Evolutionary conservation across 2,888 invertebrate species (phyloP).

Genomic region (Panopea generosa): DNA sequence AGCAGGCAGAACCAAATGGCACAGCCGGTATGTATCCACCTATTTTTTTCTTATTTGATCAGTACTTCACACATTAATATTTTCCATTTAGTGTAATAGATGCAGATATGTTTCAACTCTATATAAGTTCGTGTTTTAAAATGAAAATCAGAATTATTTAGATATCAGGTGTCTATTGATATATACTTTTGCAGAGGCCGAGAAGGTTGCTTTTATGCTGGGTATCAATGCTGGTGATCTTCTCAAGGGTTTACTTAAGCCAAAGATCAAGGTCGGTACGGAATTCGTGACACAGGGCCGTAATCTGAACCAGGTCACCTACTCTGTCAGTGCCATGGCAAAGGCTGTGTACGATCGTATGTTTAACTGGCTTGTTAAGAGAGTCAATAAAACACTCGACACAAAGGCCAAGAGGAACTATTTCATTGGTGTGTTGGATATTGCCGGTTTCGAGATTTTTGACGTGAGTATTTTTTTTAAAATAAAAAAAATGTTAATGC

Average conservation of each 20-base stretch:
- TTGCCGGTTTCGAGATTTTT: conserved; percentile 99
- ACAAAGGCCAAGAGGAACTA: conserved; percentile 99
- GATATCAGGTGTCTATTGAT: too few species aligned
- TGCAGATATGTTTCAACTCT: too few species aligned
- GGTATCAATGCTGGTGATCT: conserved; percentile 94
- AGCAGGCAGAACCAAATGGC: conserved; percentile 89
- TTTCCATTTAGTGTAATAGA: too few species aligned
- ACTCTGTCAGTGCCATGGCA: conserved; percentile 86
- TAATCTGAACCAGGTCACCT: conserved; percentile 91
- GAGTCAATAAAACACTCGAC: conserved; percentile 99
- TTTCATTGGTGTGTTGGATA: conserved; percentile 99
- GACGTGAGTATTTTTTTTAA: conserved; percentile 88
- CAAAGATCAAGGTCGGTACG: conserved; percentile 98
- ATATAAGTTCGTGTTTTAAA: too few species aligned
- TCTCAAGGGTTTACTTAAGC: conserved; percentile 93
- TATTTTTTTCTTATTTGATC: not conserved
- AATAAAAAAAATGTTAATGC: too few species aligned
- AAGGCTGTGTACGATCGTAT: conserved; percentile 86
- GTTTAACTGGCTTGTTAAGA: conserved; percentile 95
- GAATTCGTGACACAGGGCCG: conserved; percentile 99
- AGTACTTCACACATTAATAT: too few species aligned
- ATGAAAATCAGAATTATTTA: too few species aligned
- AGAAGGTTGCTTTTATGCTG: conserved; percentile 95
- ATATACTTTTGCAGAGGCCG: conserved; percentile 41
- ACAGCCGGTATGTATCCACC: conserved; percentile 75